Base-by-base conservation (phyloP, 2,797 vertebrate genomes). In the Morus bassanus region DNA sequence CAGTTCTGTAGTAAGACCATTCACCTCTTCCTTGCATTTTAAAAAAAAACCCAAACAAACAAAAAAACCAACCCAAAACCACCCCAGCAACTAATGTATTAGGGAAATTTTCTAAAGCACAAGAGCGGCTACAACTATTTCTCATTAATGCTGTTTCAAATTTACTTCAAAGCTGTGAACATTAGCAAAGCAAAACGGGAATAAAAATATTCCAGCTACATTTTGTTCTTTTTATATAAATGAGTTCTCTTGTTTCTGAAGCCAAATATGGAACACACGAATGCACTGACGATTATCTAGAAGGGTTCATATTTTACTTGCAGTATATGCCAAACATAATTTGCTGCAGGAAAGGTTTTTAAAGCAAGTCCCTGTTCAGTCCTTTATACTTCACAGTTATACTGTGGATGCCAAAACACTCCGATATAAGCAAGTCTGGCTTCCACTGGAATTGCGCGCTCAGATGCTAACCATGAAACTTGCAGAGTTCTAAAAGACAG, bases 291-390 rank as follows among this genome's bases (percentile, higher is more conserved):
- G 56, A 87, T 88, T 82, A 92, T 70, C 88, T 87, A 87, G 68
- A 92, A 85, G 51, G n/a, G 63, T 33, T 95, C 64, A 64, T 88
- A 83, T 85, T 91, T 93, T 92, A 92, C 74, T 93, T 50, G 41
- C 27, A 74, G 22, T 51, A 67, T 24, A 80, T 41, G 56, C 72
- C 94, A 93, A 91, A 68, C n/a, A 61, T 61, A 90, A 93, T 91
- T 77, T 83, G 64, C 88, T 89, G 37, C 63, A 93, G 72, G 67
- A 80, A 93, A 85, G 56, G 41, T 68, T 91, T 91, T 80, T 73
- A 63, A 89, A 91, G 43, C 31, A 79, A 77, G 53, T 74, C 61
- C 63, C 67, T 68, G 57, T 43, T 94, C 73, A 50, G 77, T 33
- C 60, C 65, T 89, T 87, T 64, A 60, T 35, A 74, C 64, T 87